phyloP scores from a whole-genome alignment of 2,797 vertebrate genomes.

The Miichthys miiuy region DNA sequence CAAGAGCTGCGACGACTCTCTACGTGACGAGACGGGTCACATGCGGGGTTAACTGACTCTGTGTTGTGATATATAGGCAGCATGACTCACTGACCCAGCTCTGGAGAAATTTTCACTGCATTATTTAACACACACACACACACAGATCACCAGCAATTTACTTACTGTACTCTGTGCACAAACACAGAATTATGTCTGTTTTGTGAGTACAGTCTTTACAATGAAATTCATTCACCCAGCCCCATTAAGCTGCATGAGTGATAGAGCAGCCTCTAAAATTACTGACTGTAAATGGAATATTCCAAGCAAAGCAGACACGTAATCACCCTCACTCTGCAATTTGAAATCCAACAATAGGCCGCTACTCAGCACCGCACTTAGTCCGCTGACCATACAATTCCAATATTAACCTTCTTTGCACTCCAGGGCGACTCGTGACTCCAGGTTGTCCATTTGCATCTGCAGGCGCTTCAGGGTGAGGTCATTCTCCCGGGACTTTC shows the following conservation, averaged over 20 bases:
- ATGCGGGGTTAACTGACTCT: constrained; percentile 31
- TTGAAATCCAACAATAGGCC: background rate
- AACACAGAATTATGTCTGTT: constrained; percentile 42
- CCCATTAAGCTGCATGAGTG: constrained; percentile 21
- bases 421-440: constrained; percentile 96
- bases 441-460: constrained; percentile 99
- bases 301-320: constrained; percentile 8
- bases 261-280: constrained; percentile 35
- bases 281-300: constrained; percentile 25
- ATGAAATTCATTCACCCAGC: constrained; percentile 25
- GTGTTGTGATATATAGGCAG: constrained; percentile 41
- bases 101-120: constrained; percentile 37
- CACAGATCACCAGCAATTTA: constrained; percentile 28
- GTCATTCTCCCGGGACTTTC: constrained; percentile 97
- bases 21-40: constrained; percentile 26
- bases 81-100: constrained; percentile 59
- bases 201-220: constrained; percentile 30
- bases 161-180: constrained; percentile 26
- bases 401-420: constrained; percentile 94
- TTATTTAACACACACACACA: constrained; percentile 53
- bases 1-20: background rate
- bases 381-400: background rate
- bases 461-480: constrained; percentile 97
- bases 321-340: constrained; percentile 5
- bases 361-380: background rate